phyloP scores from a whole-genome alignment of 2,888 invertebrate species.

The Macropis europaea region DNA sequence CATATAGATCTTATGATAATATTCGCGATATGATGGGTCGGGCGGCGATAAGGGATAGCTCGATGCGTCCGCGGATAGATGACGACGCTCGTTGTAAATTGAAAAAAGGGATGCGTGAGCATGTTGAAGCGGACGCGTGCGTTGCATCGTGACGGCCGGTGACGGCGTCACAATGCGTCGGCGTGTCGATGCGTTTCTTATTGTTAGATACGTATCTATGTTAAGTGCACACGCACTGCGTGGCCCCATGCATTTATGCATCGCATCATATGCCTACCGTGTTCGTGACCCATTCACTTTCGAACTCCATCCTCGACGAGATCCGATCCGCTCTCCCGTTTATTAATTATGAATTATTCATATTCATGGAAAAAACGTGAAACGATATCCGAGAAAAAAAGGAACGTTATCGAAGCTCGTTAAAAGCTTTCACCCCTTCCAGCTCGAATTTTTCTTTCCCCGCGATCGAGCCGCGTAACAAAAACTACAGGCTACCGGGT shows the following conservation, averaged over 20 bases:
- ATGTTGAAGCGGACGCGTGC: constrained; percentile 34
- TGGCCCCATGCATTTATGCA: constrained; percentile 73
- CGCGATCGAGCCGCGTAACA: background rate
- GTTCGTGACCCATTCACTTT: constrained; percentile 44
- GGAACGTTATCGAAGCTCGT: background rate
- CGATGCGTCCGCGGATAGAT: constrained; percentile 1
- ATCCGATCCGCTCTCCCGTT: constrained; percentile 24
- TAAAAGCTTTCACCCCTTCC: constrained; percentile 8
- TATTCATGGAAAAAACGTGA: constrained; percentile 25
- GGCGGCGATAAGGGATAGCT: background rate
- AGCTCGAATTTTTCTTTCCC: constrained; percentile 1
- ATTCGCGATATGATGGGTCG: no score
- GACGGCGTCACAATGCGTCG: constrained; percentile 56
- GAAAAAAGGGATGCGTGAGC: constrained; percentile 27
- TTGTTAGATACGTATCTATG: constrained; percentile 74
- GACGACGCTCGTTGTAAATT: constrained; percentile 16
- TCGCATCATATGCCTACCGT: constrained; percentile 66
- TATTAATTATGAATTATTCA: constrained; percentile 48
- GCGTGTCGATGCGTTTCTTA: constrained; percentile 70
- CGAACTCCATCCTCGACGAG: constrained; percentile 18
- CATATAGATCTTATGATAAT: no score
- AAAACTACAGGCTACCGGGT: constrained; percentile 15
- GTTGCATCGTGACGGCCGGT: constrained; percentile 58
- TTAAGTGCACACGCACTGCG: constrained; percentile 61
- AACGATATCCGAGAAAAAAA: background rate